Conservation (phyloP, 2,797 vertebrate genomes). For the Lagocephalus sceleratus region DNA sequence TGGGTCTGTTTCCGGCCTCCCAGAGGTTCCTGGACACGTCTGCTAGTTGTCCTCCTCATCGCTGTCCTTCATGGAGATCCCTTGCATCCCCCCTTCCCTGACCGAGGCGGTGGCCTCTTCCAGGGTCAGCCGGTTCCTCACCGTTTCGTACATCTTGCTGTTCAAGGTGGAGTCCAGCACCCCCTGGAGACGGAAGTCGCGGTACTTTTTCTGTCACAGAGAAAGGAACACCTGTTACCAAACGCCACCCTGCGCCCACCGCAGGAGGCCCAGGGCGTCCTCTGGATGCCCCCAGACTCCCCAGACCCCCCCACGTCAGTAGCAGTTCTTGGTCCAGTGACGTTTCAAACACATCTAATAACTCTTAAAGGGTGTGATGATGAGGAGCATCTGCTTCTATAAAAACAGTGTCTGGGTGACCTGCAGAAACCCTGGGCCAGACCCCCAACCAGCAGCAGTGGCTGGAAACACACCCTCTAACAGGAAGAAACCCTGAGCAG, state of each 20-base stretch:
- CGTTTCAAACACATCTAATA: too few species aligned
- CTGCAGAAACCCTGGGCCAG: too few species aligned
- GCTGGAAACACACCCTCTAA: too few species aligned
- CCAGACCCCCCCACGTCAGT: too few species aligned
- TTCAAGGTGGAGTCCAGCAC: constrained; percentile 97
- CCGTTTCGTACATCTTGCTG: constrained; percentile 98
- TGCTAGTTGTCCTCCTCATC: constrained; percentile 92
- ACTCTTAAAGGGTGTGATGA: too few species aligned
- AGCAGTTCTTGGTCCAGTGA: too few species aligned
- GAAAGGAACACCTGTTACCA: constrained; percentile 12
- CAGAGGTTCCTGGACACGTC: constrained; percentile 30
- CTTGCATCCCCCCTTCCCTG: constrained; percentile 94
- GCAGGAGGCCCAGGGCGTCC: not conserved
- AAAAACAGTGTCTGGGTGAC: too few species aligned
- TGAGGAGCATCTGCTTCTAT: too few species aligned
- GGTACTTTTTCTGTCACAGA: constrained; percentile 91
- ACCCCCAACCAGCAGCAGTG: too few species aligned
- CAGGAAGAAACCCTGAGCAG: too few species aligned
- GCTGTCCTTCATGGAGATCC: constrained; percentile 98
- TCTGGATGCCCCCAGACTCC: too few species aligned
- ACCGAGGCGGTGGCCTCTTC: constrained; percentile 96
- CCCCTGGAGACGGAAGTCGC: constrained; percentile 97
- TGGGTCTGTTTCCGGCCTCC: constrained; percentile 24
- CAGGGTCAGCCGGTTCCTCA: constrained; percentile 92
- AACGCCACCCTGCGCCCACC: not conserved